These are phyloP conservation scores for Pygocentrus nattereri DNA, from an alignment of 2,797 vertebrate genomes.

Conservation along the genomic window DNA sequence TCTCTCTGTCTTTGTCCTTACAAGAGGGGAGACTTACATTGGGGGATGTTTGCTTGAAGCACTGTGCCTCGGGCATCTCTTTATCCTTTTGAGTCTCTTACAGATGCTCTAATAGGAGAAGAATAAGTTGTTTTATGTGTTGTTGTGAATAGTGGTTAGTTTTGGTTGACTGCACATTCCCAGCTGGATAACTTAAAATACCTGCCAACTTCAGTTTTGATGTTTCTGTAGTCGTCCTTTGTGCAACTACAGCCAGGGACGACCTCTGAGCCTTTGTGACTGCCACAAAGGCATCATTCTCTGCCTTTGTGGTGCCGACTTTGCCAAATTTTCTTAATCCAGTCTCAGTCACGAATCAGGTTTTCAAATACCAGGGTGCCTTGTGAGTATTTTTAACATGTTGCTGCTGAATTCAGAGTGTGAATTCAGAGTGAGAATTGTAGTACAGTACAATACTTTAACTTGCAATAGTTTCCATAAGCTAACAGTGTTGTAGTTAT, in stretches of 20 bases:
- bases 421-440: too few relatives aligned
- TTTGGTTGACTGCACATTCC: not conserved
- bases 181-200: slow-evolving; percentile 9
- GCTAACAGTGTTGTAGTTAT: too few relatives aligned
- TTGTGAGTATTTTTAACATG: too few relatives aligned
- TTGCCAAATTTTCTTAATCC: slow-evolving; percentile 64
- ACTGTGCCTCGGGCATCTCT: not conserved
- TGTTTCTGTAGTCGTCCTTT: not conserved
- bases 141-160: not conserved
- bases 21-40: not conserved
- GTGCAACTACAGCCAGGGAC: not conserved
- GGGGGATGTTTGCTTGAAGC: slow-evolving; percentile 16
- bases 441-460: too few relatives aligned
- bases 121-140: not conserved
- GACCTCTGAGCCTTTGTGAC: not conserved
- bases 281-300: slow-evolving; percentile 23
- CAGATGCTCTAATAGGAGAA: slow-evolving; percentile 11
- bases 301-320: slow-evolving; percentile 63
- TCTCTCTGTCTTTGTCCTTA: slow-evolving; percentile 80
- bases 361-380: too few relatives aligned
- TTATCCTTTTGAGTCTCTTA: slow-evolving; percentile 1
- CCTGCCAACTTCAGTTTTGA: slow-evolving; percentile 9
- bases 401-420: too few relatives aligned
- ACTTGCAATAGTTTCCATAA: too few relatives aligned
- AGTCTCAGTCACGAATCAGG: slow-evolving; percentile 54